Evolutionary conservation across 2,113 vertebrate genomes (phyloP).

Genomic region (Eurypyga helias): DNA sequence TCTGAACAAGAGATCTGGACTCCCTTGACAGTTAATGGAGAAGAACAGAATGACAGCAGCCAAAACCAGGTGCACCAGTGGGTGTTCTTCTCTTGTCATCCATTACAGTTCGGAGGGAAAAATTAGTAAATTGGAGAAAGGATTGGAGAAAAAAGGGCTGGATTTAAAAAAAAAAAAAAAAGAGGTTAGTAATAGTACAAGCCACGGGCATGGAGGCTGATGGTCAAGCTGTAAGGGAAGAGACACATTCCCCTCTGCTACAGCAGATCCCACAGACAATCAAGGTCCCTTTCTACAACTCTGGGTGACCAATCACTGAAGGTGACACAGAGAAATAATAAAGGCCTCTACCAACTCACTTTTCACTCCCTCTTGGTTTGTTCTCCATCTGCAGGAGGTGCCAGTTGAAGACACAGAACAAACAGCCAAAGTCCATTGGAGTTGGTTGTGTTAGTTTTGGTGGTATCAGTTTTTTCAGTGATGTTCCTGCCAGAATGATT

Average conservation of each 20-base stretch:
- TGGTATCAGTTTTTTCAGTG: background rate
- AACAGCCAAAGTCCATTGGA: background rate
- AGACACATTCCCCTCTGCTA: background rate
- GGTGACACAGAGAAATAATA: background rate
- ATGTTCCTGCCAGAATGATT: background rate
- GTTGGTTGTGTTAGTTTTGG: background rate
- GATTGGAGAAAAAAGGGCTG: background rate
- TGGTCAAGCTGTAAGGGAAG: background rate
- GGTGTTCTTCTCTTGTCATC: background rate
- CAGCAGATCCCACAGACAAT: background rate
- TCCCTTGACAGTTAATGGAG: background rate
- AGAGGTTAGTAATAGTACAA: background rate
- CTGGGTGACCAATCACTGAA: background rate
- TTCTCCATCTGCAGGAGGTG: background rate
- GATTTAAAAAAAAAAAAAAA: background rate
- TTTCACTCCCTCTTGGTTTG: background rate
- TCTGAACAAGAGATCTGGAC: background rate
- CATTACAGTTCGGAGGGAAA: background rate
- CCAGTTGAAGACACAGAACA: background rate
- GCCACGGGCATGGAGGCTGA: background rate
- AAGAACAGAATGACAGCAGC: background rate
- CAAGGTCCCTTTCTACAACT: background rate
- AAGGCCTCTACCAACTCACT: background rate
- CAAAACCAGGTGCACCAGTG: background rate
- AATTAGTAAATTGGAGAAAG: background rate